These are phyloP conservation scores for Chrysopa pallens DNA, from an alignment of 1,140 invertebrate species.

Conservation along the genomic window DNA sequence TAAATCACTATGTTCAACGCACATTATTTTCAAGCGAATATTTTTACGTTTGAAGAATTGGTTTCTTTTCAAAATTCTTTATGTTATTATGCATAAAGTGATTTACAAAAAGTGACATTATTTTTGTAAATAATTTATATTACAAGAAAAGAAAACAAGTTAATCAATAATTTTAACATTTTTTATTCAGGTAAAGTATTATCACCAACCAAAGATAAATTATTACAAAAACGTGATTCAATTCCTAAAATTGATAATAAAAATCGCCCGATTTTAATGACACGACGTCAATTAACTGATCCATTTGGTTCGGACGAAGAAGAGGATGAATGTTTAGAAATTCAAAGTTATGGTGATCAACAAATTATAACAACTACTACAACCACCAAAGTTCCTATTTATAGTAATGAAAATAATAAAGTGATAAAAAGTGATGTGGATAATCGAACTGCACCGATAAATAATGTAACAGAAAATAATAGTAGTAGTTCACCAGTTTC, in stretches of 20 bases:
- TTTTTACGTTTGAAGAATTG: too few relatives aligned
- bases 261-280: slow-evolving; percentile 47
- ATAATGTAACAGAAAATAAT: not conserved
- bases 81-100: too few relatives aligned
- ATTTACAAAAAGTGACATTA: too few relatives aligned
- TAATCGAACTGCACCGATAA: not conserved
- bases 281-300: slow-evolving; percentile 68
- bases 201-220: slow-evolving; percentile 55
- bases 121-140: too few relatives aligned
- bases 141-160: too few relatives aligned
- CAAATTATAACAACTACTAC: not conserved
- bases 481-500: not conserved
- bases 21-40: too few relatives aligned
- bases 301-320: slow-evolving; percentile 85
- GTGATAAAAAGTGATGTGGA: not conserved
- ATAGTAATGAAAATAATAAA: not conserved
- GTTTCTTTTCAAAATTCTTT: too few relatives aligned
- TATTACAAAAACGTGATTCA: slow-evolving; percentile 6
- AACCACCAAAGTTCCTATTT: not conserved
- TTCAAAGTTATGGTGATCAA: slow-evolving; percentile 9
- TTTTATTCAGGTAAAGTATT: slow-evolving; percentile 36
- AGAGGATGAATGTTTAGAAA: slow-evolving; percentile 34
- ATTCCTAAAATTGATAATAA: slow-evolving; percentile 8
- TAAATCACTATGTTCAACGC: too few relatives aligned
- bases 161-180: too few relatives aligned